Percentiles rank a stretch among this genome's conserved stretches.
These are phyloP conservation scores for Venusia cambrica DNA, from an alignment of 2,888 invertebrate species.

Conservation along the genomic window DNA sequence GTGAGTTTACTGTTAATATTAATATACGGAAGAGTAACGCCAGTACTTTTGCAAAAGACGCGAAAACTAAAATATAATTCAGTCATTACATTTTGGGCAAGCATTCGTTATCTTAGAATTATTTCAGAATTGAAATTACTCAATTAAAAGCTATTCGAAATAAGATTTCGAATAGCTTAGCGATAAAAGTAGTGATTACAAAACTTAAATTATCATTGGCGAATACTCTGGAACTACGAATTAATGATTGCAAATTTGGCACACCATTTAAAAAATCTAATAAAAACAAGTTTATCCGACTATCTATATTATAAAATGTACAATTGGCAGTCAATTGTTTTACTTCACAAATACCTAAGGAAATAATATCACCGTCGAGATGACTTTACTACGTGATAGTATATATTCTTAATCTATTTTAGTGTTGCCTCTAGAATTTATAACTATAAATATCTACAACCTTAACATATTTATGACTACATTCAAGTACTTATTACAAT, in stretches of 20 bases:
- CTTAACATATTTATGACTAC: slow-evolving; percentile 61
- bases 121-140: slow-evolving; percentile 36
- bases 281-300: slow-evolving; percentile 68
- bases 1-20: slow-evolving; percentile 61
- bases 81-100: slow-evolving; percentile 68
- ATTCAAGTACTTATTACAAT: slow-evolving; percentile 61
- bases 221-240: slow-evolving; percentile 40
- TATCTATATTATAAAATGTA: slow-evolving; percentile 76
- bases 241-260: slow-evolving; percentile 59
- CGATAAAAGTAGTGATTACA: slow-evolving; percentile 39
- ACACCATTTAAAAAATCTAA: slow-evolving; percentile 66
- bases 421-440: slow-evolving; percentile 50
- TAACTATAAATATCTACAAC: slow-evolving; percentile 68
- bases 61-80: slow-evolving; percentile 52
- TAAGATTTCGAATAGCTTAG: slow-evolving; percentile 25
- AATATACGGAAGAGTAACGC: slow-evolving; percentile 46
- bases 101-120: slow-evolving; percentile 59
- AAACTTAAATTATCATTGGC: slow-evolving; percentile 45
- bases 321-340: slow-evolving; percentile 80
- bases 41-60: slow-evolving; percentile 37
- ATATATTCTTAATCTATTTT: slow-evolving; percentile 38
- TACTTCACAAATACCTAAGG: slow-evolving; percentile 62
- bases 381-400: slow-evolving; percentile 63
- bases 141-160: slow-evolving; percentile 37
- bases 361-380: slow-evolving; percentile 70